A percentile compares a stretch with the other conserved stretches of the same genome.
These are phyloP conservation scores for Pomacea canaliculata DNA, from an alignment of 2,888 invertebrate species.

Conservation along the genomic window DNA sequence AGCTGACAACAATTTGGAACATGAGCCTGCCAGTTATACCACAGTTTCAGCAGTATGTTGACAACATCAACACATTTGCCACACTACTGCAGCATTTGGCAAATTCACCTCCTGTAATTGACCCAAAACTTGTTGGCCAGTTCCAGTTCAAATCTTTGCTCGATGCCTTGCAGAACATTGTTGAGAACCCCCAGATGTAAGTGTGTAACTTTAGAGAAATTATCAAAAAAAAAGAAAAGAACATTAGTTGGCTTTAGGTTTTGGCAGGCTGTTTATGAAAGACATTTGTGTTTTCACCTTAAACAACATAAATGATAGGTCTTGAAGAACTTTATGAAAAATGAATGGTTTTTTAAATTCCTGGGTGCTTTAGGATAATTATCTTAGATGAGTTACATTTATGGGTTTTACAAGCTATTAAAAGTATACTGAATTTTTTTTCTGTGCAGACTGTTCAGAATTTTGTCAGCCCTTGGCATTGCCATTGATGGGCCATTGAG, in stretches of 20 bases:
- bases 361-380: too few species aligned
- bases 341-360: too few species aligned
- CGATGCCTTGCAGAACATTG: conserved; percentile 28
- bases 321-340: too few species aligned
- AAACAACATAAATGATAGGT: too few species aligned
- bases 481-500: conserved; percentile 28
- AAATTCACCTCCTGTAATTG: conserved; percentile 30
- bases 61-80: conserved; percentile 37
- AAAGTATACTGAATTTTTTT: too few species aligned
- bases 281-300: too few species aligned
- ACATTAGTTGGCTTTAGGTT: too few species aligned
- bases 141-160: conserved; percentile 33
- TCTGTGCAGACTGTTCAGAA: conserved; percentile 31
- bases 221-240: too few species aligned
- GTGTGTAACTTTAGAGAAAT: conserved; percentile 1
- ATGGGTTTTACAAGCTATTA: too few species aligned
- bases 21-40: conserved; percentile 24
- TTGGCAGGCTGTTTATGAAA: too few species aligned
- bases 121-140: conserved; percentile 26
- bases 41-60: conserved; percentile 35
- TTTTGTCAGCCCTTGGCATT: conserved; percentile 31
- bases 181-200: conserved; percentile 38
- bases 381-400: too few species aligned
- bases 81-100: conserved; percentile 35
- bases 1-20: conserved; percentile 47